Evolutionary conservation across 2,888 invertebrate genomes (phyloP).

Genomic region (Cryptosula pallasiana): DNA sequence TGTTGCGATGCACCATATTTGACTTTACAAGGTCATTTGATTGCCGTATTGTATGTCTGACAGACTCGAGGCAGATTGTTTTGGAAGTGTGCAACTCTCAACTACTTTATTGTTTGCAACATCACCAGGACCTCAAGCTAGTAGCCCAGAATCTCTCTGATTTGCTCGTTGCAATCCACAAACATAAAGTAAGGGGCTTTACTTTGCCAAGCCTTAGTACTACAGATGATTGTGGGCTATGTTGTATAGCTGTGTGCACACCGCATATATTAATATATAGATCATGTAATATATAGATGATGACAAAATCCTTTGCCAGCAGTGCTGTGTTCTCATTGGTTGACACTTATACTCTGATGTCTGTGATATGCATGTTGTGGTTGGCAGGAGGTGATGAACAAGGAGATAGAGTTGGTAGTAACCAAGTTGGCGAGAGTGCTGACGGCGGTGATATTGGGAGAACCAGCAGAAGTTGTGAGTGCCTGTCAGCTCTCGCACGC

Average conservation of each 20-base stretch:
- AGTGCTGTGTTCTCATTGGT: too few relatives aligned
- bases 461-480: too few relatives aligned
- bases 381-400: neutral
- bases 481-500: too few relatives aligned
- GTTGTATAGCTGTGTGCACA: too few relatives aligned
- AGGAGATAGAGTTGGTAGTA: constrained; percentile 10
- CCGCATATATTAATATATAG: too few relatives aligned
- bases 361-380: too few relatives aligned
- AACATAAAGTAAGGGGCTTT: constrained; percentile 33
- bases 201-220: too few relatives aligned
- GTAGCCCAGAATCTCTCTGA: constrained; percentile 84
- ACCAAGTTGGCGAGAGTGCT: neutral
- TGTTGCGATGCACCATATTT: neutral
- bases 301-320: too few relatives aligned
- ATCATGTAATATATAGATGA: too few relatives aligned
- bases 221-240: too few relatives aligned
- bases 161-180: constrained; percentile 66
- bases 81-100: constrained; percentile 79
- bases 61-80: constrained; percentile 78
- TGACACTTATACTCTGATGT: too few relatives aligned
- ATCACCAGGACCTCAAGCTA: constrained; percentile 73
- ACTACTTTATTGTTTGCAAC: constrained; percentile 72
- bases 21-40: neutral
- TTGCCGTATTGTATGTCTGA: neutral
- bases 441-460: neutral